These are phyloP conservation scores for Charadrius vociferus DNA, from an alignment of 2,113 vertebrate genomes.

Conservation along the genomic window DNA sequence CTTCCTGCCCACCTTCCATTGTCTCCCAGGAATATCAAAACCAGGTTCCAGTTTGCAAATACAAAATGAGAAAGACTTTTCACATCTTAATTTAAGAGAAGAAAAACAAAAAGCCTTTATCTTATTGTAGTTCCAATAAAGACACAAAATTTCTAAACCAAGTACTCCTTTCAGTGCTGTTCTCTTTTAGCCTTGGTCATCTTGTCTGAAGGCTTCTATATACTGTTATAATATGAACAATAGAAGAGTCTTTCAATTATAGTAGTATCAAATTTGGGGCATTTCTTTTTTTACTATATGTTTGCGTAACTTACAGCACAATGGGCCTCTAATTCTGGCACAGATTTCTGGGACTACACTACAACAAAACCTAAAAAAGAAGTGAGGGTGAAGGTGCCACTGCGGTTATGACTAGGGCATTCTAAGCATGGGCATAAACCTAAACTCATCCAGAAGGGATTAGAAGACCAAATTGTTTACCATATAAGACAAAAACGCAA, in stretches of 20 bases:
- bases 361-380: not conserved
- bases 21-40: not conserved
- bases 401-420: not conserved
- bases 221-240: not conserved
- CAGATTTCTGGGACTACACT: not conserved
- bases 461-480: constrained; percentile 42
- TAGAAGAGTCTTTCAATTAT: not conserved
- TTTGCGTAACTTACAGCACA: not conserved
- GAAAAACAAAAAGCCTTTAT: not conserved
- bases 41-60: not conserved
- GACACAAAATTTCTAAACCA: not conserved
- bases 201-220: not conserved
- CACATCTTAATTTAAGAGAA: not conserved
- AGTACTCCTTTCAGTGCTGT: not conserved
- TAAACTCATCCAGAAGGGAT: not conserved
- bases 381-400: not conserved
- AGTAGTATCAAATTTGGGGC: not conserved
- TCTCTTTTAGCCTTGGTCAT: not conserved
- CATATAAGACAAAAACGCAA: constrained; percentile 56
- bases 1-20: not conserved
- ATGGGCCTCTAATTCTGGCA: not conserved
- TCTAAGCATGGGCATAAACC: not conserved
- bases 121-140: not conserved
- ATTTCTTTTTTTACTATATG: not conserved
- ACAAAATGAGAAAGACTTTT: not conserved